Evolutionary conservation across 2,113 vertebrate genomes (phyloP), one percentile per base, ranked within the genome.

Genomic region (Ptilonorhynchus violaceus): DNA sequence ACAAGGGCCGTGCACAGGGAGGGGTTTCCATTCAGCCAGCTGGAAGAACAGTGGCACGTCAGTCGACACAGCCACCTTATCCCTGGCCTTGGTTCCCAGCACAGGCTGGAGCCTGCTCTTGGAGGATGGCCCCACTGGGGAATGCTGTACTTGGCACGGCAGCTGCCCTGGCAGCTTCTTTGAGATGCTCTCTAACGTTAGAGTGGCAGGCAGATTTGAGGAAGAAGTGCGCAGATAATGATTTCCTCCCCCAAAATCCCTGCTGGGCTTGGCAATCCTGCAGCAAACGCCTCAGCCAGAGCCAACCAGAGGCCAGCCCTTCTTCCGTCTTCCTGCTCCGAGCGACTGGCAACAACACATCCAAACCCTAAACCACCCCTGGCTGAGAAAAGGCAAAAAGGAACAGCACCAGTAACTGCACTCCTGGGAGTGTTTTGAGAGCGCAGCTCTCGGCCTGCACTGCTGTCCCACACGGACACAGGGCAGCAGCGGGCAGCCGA

Each of bases 401-500:
- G 35, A 49, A 6, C 5, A 11, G 35, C 49, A 44, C 11, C 24
- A 35, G 25, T 28, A 56, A 25, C 59, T 56, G n/a, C 46, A 4
- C 11, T 42, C 39, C 37, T 27, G 19, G 27, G 85, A 91, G 33
- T 0, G 55, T 14, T 56, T 27, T 15, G 50, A 66, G 53, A 74
- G 30, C 0, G 0, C 2, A 0, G 30, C 31, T 19, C 41, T 33
- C 33, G 24, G 64, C 14, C 77, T 44, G 52, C 6, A 22, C 17
- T 23, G 66, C 25, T 50, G n/a, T 50, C 64, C 35, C 35, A 53
- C 79, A 66, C 0, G 0, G 47, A 35, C 49, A 59, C 30, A 16
- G 66, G 73, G 49, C 70, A 42, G 15, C 58, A 31, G 50, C 0
- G 9, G 44, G 37, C 42, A 78, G 47, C 2, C 41, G 73, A 47